Evolutionary conservation across 1,140 invertebrate genomes (phyloP), one percentile per base, ranked within the genome.

Genomic region (Euura lappo): DNA sequence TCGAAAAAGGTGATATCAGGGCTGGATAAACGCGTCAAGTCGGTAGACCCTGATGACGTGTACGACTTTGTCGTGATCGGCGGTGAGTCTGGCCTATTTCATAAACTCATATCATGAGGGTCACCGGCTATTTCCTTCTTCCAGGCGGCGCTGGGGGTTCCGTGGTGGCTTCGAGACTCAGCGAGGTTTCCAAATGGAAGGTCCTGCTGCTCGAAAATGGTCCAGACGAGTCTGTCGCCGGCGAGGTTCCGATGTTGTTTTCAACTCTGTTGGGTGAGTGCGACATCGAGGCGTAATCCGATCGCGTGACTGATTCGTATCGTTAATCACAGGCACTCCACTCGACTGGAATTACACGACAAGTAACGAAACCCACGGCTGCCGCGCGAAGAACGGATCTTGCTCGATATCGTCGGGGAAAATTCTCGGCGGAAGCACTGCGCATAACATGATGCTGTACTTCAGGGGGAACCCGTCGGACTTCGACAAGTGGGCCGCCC

Each of bases 51-150:
- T 0, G 75, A 76, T 8, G 0, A 4, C 2, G 78, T 74, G 72
- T 95, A 95, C 81, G 94, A 95, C 85, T 95, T 94, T 86, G 93
- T 95, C 75, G 91, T 95, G 11, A 91, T 97, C 67, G 96, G 96
- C 4, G 94, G 90, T 71, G 91, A 91, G 91, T 87, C 42, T 28
- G 28, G 28, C 28, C 28, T 28, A 28, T 28, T 28, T 28, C 28
- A 92, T 88, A 79, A 85, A 88, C 8, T 84, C 88, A 42, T 81
- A 88, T 6, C 79, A 89, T 4, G 86, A 86, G 2, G 90, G 89
- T 77, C 90, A 90, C 74, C 82, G 81, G 46, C 88, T 87, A 77
- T 78, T 82, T 28, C 28, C 0, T 28, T 28, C 28, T 28, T 28
- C 65, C 67, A 77, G 89, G 80, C 65, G 89, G 88, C 2, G 80